A percentile compares a stretch with the other conserved stretches of the same genome.
These are phyloP conservation scores for Trinorchestia longiramus DNA, from an alignment of 1,140 invertebrate genomes.

Conservation along the genomic window DNA sequence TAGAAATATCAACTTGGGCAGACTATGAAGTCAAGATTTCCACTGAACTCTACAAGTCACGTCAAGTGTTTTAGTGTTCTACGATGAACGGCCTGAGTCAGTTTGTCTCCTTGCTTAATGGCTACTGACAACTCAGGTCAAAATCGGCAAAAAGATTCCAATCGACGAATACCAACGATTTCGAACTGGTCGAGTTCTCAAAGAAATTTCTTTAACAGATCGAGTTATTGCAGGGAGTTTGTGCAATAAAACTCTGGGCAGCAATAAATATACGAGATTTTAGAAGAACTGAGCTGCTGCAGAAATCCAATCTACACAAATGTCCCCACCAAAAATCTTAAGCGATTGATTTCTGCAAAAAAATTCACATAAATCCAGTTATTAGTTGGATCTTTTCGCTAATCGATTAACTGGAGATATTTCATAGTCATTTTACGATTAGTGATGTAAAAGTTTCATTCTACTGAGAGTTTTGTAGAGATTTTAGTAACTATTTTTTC, in stretches of 20 bases:
- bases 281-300: neutral
- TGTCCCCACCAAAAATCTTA: neutral
- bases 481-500: neutral
- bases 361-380: neutral
- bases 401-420: too few relatives aligned
- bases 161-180: neutral
- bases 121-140: neutral
- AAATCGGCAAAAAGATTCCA: neutral
- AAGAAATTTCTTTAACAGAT: neutral
- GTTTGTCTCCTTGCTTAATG: conserved; percentile 7
- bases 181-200: neutral
- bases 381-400: too few relatives aligned
- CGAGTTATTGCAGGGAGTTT: neutral
- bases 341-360: neutral
- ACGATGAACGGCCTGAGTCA: neutral
- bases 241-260: neutral
- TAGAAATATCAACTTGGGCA: neutral
- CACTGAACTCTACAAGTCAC: neutral
- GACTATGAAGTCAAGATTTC: neutral
- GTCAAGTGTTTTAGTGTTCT: neutral
- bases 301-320: neutral
- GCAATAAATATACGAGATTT: neutral
- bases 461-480: neutral
- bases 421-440: neutral
- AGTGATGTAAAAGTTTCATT: neutral